Evolutionary conservation across 2,888 invertebrate species (phyloP).

Genomic region (Cactoblastis cactorum): DNA sequence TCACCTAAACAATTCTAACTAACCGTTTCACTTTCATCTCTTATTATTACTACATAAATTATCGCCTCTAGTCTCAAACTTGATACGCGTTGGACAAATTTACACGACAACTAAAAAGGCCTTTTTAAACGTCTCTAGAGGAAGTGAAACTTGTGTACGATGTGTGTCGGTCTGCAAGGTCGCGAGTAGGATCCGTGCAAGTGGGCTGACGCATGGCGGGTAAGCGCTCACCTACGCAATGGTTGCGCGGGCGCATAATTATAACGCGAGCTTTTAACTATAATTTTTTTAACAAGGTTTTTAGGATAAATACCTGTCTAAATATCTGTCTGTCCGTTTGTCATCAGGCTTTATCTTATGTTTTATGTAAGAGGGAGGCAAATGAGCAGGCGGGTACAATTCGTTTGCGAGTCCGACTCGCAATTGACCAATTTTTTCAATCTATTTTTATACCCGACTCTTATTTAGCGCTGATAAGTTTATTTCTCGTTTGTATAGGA

Average conservation of each 20-base stretch:
- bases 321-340: too few relatives aligned
- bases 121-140: slow-evolving; percentile 37
- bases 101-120: slow-evolving; percentile 9
- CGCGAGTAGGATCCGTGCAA: slow-evolving; percentile 72
- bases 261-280: slow-evolving; percentile 22
- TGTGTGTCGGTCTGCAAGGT: slow-evolving; percentile 75
- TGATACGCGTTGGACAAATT: slow-evolving; percentile 3
- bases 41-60: slow-evolving; percentile 9
- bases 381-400: too few relatives aligned
- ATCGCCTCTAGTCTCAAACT: slow-evolving; percentile 1
- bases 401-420: too few relatives aligned
- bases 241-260: slow-evolving; percentile 21
- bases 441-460: too few relatives aligned
- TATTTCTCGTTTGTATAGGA: too few relatives aligned
- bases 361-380: too few relatives aligned
- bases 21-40: slow-evolving; percentile 7
- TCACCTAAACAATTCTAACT: background rate
- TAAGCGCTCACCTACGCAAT: slow-evolving; percentile 8
- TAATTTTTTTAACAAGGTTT: slow-evolving; percentile 2
- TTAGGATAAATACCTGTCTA: too few relatives aligned
- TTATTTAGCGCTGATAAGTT: too few relatives aligned
- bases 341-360: too few relatives aligned
- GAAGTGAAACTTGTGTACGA: slow-evolving; percentile 74
- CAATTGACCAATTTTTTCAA: too few relatives aligned
- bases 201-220: slow-evolving; percentile 51